phyloP scores from a whole-genome alignment of 2,888 invertebrate genomes.

The Pediacus dermestoides region DNA sequence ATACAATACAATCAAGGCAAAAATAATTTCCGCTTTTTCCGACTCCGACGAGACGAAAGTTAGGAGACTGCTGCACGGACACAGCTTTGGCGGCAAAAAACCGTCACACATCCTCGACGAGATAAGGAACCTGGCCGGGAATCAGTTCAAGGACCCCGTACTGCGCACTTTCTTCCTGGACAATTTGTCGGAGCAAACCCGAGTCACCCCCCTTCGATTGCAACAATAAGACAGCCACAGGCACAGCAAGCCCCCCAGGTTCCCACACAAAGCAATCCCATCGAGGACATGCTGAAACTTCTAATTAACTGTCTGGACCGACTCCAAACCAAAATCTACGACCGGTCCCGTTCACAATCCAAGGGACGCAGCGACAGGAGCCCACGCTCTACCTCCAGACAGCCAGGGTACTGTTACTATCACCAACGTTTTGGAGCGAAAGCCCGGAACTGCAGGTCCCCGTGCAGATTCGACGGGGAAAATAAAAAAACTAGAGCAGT shows the following conservation, averaged over 20 bases:
- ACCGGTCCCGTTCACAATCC: too few relatives aligned
- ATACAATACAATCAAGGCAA: not conserved
- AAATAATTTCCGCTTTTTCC: not conserved
- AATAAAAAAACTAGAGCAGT: constrained; percentile 3
- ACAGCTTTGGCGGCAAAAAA: not conserved
- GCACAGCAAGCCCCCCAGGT: not conserved
- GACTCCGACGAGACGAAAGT: not conserved
- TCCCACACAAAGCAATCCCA: not conserved
- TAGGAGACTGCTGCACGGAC: not conserved
- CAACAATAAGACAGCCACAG: too few relatives aligned
- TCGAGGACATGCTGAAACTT: too few relatives aligned
- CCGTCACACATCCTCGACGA: not conserved
- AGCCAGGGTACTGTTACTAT: too few relatives aligned
- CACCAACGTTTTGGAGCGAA: too few relatives aligned
- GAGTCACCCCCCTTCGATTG: too few relatives aligned
- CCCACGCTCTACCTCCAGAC: too few relatives aligned
- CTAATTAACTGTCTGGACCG: too few relatives aligned
- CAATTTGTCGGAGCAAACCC: not conserved
- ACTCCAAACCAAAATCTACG: too few relatives aligned
- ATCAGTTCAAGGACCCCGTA: not conserved
- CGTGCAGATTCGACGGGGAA: too few relatives aligned
- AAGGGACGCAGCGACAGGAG: too few relatives aligned
- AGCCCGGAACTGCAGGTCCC: too few relatives aligned
- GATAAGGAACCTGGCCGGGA: not conserved
- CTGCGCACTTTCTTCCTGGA: not conserved